Base-by-base conservation (phyloP, 2,797 vertebrate species). In the Antennarius maculatus region DNA sequence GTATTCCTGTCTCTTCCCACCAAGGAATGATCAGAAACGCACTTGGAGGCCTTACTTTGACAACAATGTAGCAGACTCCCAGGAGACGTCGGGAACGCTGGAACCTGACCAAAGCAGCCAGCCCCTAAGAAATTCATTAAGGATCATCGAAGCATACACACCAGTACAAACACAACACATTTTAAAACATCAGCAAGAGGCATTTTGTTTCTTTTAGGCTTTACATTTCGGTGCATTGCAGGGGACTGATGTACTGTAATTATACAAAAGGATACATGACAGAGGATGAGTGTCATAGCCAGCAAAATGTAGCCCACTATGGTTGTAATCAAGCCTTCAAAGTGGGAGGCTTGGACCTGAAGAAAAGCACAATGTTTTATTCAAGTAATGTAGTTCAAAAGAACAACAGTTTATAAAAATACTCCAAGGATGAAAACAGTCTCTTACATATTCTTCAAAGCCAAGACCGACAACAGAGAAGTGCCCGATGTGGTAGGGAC, bases 1-100 rank as follows among this genome's bases (percentile, higher is more conserved):
- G 60, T 46, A 15, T 0, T 23, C 52, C 50, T 7, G 37, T 66
- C 13, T 37, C 6, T 57, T 76, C 72, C 29, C 28, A 55, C 42
- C 10, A 45, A 64, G 47, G 49, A 16, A 46, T 13, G 41, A 53
- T 66, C 37, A 72, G 5, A 55, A 52, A 53, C 6, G 54, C n/a
- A 71, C 17, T 50, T 23, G 28, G 49, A 47, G 23, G 54, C 43
- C 51, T 94, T 95, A 99, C 98, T 97, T 99, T 99, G 77, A 99
- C 98, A 79, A 99, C 98, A 77, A 99, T 99, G 82, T 99, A 99
- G 93, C 97, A 99, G 75, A 99, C 97, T 74, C 98, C 98, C 59
- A 99, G 90, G 77, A 99, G 94, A 59, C 97, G 95, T 10, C 97
- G 94, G 17, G 98, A 99, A 69, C 97, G 93, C 69, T 99, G 98